Evolutionary conservation across 2,888 invertebrate genomes (phyloP), one percentile per base, ranked within the genome.

Genomic region (Diloba caeruleocephala): DNA sequence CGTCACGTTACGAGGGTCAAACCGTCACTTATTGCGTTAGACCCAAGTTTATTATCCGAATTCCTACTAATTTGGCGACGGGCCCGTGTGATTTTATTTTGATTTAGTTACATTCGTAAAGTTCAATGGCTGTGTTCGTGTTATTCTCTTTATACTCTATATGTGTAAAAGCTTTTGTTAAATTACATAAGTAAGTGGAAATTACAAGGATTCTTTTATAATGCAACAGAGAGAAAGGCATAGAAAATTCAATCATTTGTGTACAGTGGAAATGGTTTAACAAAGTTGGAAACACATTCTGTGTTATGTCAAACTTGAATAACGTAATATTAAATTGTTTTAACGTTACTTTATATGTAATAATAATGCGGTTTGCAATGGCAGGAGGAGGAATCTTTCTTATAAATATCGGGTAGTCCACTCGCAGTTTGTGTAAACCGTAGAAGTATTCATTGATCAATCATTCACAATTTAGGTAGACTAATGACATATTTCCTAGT

Each of bases 1-100:
- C 84, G 83, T 76, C 59, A 68, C 77, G 82, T 89, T 88, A 89
- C 84, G 85, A 90, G 90, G 91, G 92, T 90, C 86, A 84, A 88
- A 82, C 81, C 80, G 78, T 78, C 81, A 79, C 85, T 88, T 89
- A 90, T 88, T 89, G 82, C 87, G 79, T 89, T 86, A 84, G 75
- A 74, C 79, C 83, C 70, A 73, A 84, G 79, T 89, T 88, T 88
- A 89, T 86, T 89, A 85, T 81, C 74, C 83, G 76, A 78, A 79
- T 81, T 77, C 72, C 77, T 81, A 81, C 79, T 83, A 81, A 85
- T 82, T 86, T 83, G 81, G 79, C 67, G 71, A 78, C 78, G 81
- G 78, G 36, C 42, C 65, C 76, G 80, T 43, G 63, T 61, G 67
- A 73, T 70, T 85, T 84, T 79, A 76, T 79, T 82, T 82, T 82